These are phyloP conservation scores for Metacarcinus magister DNA, from an alignment of 2,888 invertebrate species.

Conservation along the genomic window DNA sequence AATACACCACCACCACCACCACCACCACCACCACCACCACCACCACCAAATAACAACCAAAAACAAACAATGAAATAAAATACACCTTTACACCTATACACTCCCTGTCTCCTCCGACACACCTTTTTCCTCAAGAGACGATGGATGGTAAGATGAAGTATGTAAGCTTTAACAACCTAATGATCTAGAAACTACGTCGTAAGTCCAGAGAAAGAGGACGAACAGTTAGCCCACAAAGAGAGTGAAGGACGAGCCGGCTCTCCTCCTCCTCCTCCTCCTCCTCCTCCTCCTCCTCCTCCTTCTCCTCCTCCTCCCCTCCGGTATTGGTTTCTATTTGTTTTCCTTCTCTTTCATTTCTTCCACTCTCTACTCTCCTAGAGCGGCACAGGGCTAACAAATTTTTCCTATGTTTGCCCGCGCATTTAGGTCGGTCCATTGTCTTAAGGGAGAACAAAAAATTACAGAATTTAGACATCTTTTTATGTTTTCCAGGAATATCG, in stretches of 20 bases:
- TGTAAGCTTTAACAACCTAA: background rate
- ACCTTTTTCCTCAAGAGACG: background rate
- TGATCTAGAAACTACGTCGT: background rate
- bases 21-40: no score
- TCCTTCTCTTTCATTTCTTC: background rate
- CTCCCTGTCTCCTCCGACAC: background rate
- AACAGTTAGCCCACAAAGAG: background rate
- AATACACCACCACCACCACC: no score
- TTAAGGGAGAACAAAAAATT: background rate
- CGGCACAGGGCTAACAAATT: background rate
- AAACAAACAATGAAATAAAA: no score
- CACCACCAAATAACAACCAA: no score
- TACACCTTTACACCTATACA: background rate
- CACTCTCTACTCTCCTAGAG: background rate
- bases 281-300: no score
- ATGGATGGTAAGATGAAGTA: background rate
- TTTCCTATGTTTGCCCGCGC: background rate
- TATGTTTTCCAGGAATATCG: background rate
- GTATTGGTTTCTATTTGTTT: background rate
- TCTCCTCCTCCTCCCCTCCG: no score
- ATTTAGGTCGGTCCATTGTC: background rate
- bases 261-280: background rate
- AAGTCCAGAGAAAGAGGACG: background rate
- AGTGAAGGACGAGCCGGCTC: background rate
- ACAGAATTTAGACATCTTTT: background rate